Evolutionary conservation across 2,113 vertebrate genomes (phyloP).

Genomic region (Salvelinus sp.): DNA sequence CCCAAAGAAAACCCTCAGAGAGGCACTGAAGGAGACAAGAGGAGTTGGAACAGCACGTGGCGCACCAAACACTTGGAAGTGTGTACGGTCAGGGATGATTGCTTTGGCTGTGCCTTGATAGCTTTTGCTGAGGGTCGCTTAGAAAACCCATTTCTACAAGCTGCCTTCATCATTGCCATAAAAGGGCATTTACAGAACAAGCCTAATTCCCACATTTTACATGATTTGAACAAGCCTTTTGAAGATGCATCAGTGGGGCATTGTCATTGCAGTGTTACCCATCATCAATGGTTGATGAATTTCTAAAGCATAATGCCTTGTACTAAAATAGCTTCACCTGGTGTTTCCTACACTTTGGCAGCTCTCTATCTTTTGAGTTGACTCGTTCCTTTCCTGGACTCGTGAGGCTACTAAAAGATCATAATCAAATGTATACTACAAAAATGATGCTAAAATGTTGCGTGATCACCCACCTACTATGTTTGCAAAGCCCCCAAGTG

Average conservation of each 20-base stretch:
- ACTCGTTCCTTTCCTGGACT: too few relatives aligned
- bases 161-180: background rate
- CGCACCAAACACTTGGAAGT: background rate
- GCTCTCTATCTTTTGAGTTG: too few relatives aligned
- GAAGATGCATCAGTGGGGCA: too few relatives aligned
- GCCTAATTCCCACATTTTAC: too few relatives aligned
- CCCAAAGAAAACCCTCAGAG: background rate
- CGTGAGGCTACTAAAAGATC: too few relatives aligned
- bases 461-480: background rate
- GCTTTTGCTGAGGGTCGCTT: background rate
- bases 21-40: background rate
- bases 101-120: background rate
- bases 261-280: too few relatives aligned
- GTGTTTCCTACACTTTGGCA: too few relatives aligned
- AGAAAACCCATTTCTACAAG: background rate
- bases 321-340: too few relatives aligned
- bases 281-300: too few relatives aligned
- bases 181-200: background rate
- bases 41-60: background rate
- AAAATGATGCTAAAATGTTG: background rate
- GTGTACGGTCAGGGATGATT: background rate
- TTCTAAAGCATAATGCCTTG: too few relatives aligned
- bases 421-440: too few relatives aligned
- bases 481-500: conserved; percentile 8
- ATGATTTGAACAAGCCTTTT: too few relatives aligned